phyloP scores from a whole-genome alignment of 2,888 invertebrate species.

The Lepidonotus clava region DNA sequence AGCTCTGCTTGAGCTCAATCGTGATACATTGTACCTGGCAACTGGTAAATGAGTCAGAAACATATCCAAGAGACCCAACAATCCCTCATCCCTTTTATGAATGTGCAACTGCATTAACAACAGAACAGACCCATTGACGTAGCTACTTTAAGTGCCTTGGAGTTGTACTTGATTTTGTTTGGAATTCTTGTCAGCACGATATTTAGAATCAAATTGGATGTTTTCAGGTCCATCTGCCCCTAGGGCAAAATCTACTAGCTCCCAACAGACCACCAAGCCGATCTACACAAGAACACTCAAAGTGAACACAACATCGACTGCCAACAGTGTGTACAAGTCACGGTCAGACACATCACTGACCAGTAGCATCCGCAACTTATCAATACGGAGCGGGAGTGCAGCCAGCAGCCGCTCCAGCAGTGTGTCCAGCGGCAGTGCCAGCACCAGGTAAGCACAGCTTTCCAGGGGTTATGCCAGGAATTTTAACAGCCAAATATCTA shows the following conservation, averaged over 20 bases:
- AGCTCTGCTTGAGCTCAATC: no score
- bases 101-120: neutral
- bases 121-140: neutral
- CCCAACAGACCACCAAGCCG: constrained; percentile 41
- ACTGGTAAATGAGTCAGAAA: neutral
- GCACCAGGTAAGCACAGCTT: no score
- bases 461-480: no score
- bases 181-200: neutral
- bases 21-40: no score
- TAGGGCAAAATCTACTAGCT: constrained; percentile 49
- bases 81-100: neutral
- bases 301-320: neutral
- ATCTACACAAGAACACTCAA: constrained; percentile 47
- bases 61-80: neutral
- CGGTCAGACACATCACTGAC: constrained; percentile 69
- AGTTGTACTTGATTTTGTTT: neutral
- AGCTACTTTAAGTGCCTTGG: neutral
- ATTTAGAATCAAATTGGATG: neutral
- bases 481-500: no score
- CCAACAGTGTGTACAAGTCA: constrained; percentile 67
- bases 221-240: neutral
- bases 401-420: neutral
- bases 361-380: constrained; percentile 66
- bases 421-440: neutral
- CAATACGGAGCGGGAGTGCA: constrained; percentile 21